A percentile compares a stretch with the other conserved stretches of the same genome.
Conservation (phyloP, 2,888 invertebrate species). For the Tanytarsus gracilentus region DNA sequence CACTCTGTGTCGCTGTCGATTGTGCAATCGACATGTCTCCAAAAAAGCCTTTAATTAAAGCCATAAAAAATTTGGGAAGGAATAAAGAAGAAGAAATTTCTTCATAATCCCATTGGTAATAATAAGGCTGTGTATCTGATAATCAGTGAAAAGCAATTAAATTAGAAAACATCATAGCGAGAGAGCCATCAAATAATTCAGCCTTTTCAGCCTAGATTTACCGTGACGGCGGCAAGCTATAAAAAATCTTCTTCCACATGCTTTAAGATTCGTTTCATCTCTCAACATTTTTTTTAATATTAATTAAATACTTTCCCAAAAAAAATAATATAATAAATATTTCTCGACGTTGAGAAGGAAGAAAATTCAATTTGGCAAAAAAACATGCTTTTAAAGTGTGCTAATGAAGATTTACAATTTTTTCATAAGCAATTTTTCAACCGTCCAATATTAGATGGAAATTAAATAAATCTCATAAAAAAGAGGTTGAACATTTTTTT, state of each 20-base stretch:
- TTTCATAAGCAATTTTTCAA: too few species aligned
- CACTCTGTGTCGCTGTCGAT: background rate
- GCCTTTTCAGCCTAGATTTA: background rate
- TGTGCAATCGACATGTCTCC: background rate
- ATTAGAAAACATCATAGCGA: background rate
- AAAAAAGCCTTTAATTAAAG: constrained; percentile 18
- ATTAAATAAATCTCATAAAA: too few species aligned
- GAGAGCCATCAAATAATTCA: too few species aligned
- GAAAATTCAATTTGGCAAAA: background rate
- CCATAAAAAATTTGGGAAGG: too few species aligned
- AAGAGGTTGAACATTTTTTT: too few species aligned
- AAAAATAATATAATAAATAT: background rate
- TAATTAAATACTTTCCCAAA: background rate
- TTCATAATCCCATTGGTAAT: background rate
- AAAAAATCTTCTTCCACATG: background rate
- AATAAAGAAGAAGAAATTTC: background rate
- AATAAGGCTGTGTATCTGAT: constrained; percentile 8
- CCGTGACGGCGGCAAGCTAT: background rate
- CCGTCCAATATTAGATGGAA: too few species aligned
- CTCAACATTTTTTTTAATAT: background rate
- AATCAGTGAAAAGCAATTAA: constrained; percentile 13
- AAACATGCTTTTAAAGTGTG: background rate
- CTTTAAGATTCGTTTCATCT: background rate
- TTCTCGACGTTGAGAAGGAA: background rate
- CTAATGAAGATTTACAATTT: background rate